phyloP scores from a whole-genome alignment of 2,888 invertebrate genomes.

The Agonum fuliginosum region DNA sequence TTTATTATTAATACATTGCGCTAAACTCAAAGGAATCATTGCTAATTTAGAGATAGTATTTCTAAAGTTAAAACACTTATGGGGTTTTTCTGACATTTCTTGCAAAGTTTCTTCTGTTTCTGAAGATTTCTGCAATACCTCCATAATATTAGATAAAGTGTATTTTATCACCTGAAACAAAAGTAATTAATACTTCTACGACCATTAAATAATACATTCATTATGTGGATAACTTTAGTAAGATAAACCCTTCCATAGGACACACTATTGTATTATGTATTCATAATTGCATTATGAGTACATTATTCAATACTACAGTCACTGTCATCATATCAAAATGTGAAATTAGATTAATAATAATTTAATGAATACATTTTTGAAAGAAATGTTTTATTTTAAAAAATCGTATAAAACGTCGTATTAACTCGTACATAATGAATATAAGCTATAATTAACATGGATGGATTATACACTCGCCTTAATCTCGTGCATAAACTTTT shows the following conservation, averaged over 20 bases:
- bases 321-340: too few species aligned
- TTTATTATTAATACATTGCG: conserved; percentile 30
- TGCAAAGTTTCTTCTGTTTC: background rate
- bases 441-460: too few species aligned
- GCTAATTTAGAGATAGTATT: background rate
- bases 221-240: too few species aligned
- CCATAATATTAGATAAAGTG: conserved; percentile 10
- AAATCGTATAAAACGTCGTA: background rate
- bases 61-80: background rate
- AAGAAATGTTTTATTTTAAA: background rate
- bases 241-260: too few species aligned
- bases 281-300: background rate
- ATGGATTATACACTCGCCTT: too few species aligned
- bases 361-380: too few species aligned
- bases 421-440: too few species aligned
- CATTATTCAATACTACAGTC: background rate
- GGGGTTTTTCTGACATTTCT: background rate
- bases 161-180: conserved; percentile 12
- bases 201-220: too few species aligned
- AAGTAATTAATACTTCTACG: background rate
- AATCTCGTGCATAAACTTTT: too few species aligned
- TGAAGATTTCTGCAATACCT: background rate
- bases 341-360: too few species aligned
- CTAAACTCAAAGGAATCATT: background rate
- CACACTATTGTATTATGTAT: background rate